phyloP scores from a whole-genome alignment of 2,797 vertebrate genomes.

The Eulemur rubriventer region DNA sequence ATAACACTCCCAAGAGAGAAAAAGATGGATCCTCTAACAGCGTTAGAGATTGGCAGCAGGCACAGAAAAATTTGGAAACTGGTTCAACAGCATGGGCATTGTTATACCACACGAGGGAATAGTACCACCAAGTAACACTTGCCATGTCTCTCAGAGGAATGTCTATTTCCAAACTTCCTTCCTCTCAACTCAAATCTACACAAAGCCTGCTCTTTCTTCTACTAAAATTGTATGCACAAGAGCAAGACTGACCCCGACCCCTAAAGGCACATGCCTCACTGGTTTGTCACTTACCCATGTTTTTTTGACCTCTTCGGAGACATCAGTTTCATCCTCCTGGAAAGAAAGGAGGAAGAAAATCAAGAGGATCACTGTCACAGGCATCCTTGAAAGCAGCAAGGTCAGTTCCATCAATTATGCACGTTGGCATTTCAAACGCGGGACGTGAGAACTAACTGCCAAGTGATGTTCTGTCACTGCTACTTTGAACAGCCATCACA shows the following conservation, averaged over 20 bases:
- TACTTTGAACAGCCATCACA: neutral
- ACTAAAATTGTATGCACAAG: neutral
- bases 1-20: neutral
- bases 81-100: neutral
- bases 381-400: neutral
- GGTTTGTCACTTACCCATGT: constrained; percentile 78
- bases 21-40: neutral
- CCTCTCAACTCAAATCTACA: neutral
- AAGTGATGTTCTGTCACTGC: neutral
- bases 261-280: neutral
- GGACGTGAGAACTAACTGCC: neutral
- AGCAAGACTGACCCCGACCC: neutral
- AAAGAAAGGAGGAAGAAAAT: constrained; percentile 47
- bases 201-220: neutral
- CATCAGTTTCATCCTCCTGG: constrained; percentile 85
- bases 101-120: neutral
- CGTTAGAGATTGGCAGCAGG: neutral
- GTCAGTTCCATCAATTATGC: neutral
- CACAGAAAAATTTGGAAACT: neutral
- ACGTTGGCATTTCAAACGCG: neutral
- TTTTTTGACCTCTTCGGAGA: constrained; percentile 81
- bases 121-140: neutral
- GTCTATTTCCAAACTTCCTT: neutral
- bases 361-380: neutral
- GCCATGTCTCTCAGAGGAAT: neutral